Conservation (phyloP, 2,888 invertebrate genomes). For the Syrista parreyssii region DNA sequence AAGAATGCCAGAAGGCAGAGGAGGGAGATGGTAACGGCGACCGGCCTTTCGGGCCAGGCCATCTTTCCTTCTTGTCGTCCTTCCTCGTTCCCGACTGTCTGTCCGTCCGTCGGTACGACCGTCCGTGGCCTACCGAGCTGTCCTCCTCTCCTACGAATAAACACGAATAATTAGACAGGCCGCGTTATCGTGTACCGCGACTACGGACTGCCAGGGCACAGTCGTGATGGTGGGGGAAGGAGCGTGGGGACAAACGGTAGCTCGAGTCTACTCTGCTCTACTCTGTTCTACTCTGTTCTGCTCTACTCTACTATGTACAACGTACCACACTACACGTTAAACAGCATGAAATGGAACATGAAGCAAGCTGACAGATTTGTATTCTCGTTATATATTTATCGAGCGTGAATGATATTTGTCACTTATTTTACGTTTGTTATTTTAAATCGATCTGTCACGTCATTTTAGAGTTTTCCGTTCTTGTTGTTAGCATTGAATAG, state of each 20-base stretch:
- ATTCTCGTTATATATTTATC: neutral
- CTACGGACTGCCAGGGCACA: neutral
- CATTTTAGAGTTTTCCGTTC: neutral
- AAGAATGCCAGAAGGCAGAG: conserved; percentile 56
- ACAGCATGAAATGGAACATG: neutral
- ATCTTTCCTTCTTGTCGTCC: conserved; percentile 39
- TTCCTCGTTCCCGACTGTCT: conserved; percentile 30
- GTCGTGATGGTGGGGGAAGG: neutral
- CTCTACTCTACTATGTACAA: neutral
- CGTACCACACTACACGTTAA: neutral
- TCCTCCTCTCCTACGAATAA: conserved; percentile 53
- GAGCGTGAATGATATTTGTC: neutral
- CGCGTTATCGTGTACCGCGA: conserved; percentile 41
- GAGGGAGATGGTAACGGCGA: conserved; percentile 47
- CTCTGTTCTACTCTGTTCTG: neutral
- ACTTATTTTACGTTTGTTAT: neutral
- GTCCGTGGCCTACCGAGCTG: conserved; percentile 15
- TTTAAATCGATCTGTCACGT: neutral
- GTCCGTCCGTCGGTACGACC: conserved; percentile 10
- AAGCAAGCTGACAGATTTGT: neutral
- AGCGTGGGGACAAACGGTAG: conserved; percentile 1
- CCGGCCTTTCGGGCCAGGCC: conserved; percentile 43
- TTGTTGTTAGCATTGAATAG: neutral
- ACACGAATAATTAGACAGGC: conserved; percentile 57
- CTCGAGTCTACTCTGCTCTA: neutral